phyloP scores from a whole-genome alignment of 2,797 vertebrate genomes.

The Okamejei kenojei region DNA sequence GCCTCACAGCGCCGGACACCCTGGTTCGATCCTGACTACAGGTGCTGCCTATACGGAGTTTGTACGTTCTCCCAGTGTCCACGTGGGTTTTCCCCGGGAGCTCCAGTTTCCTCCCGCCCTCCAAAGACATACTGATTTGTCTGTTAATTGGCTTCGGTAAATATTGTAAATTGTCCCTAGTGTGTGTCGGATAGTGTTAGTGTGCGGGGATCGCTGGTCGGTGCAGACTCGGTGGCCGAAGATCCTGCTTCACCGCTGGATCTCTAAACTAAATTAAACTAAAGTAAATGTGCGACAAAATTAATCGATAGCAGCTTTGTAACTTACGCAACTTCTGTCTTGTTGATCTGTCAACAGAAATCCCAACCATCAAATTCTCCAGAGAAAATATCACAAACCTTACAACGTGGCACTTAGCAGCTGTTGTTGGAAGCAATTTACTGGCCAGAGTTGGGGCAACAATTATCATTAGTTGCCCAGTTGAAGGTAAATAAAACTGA shows the following conservation, averaged over 20 bases:
- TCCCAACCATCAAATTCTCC: constrained; percentile 61
- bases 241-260: neutral
- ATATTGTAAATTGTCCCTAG: too few species aligned
- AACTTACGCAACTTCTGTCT: neutral
- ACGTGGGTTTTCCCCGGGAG: too few species aligned
- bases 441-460: constrained; percentile 53
- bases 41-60: too few species aligned
- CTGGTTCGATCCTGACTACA: too few species aligned
- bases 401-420: constrained; percentile 49
- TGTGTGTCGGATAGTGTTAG: too few species aligned
- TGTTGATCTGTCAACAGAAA: constrained; percentile 55
- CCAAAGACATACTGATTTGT: too few species aligned
- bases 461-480: constrained; percentile 68
- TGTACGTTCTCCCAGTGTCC: too few species aligned
- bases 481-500: constrained; percentile 62
- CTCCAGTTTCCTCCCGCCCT: too few species aligned
- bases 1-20: neutral
- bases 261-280: neutral
- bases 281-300: neutral
- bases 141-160: too few species aligned
- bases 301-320: neutral
- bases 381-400: constrained; percentile 59
- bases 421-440: constrained; percentile 64
- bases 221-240: too few species aligned
- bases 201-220: too few species aligned